Percentiles rank a stretch among this genome's conserved stretches.
phyloP scores from a whole-genome alignment of 2,888 invertebrate species.

The Scaptomyza polygonia region DNA sequence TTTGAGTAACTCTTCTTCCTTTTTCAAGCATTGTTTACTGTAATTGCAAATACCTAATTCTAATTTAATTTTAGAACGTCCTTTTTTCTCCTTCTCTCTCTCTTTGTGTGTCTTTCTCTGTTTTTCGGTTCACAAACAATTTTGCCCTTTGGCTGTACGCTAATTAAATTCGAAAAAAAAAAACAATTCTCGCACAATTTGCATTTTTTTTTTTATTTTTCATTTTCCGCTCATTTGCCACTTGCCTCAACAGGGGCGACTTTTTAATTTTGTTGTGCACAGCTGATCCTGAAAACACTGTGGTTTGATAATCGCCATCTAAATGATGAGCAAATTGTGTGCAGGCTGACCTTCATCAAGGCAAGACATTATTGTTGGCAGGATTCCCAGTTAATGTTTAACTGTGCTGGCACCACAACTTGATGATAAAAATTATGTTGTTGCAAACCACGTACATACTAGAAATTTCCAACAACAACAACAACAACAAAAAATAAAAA shows the following conservation, averaged over 20 bases:
- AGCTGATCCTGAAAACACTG: conserved; percentile 17
- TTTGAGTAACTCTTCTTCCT: not conserved
- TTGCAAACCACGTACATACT: conserved; percentile 17
- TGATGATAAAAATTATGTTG: conserved; percentile 27
- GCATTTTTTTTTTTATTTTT: conserved; percentile 36
- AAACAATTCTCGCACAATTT: conserved; percentile 54
- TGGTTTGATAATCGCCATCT: conserved; percentile 54
- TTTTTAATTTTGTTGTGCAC: conserved; percentile 12
- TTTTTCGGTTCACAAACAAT: conserved; percentile 37
- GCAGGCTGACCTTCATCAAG: conserved; percentile 43
- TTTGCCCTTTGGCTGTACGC: conserved; percentile 27
- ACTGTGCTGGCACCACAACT: conserved; percentile 26
- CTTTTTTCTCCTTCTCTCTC: not conserved
- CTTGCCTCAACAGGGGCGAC: conserved; percentile 1
- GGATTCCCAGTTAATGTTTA: conserved; percentile 21
- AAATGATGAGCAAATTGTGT: conserved; percentile 52
- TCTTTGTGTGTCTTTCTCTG: too few species aligned
- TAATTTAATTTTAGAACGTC: not conserved
- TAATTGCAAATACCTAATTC: not conserved
- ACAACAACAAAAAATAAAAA: too few species aligned
- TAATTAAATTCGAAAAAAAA: conserved; percentile 70
- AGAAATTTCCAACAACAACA: not conserved
- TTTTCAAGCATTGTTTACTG: not conserved
- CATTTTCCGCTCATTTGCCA: conserved; percentile 7
- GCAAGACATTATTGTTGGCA: conserved; percentile 55